These are phyloP conservation scores for Saguinus midas DNA, from an alignment of 2,113 vertebrate genomes.

Conservation along the genomic window DNA sequence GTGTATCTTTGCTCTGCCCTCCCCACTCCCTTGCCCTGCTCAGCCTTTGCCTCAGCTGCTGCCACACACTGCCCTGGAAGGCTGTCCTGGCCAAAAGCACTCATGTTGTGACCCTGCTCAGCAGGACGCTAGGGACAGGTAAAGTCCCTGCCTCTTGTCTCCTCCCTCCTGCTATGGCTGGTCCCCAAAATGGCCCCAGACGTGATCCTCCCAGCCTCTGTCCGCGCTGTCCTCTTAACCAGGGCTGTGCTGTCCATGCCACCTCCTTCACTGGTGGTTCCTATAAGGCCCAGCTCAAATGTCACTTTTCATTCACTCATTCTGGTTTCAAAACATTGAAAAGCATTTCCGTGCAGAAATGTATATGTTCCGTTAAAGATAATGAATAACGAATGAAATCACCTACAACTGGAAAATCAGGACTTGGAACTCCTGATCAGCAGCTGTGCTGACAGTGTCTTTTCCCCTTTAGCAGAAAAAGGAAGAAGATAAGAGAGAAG, in stretches of 20 bases:
- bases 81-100: not conserved
- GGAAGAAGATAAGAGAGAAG: not conserved
- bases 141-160: not conserved
- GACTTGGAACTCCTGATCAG: not conserved
- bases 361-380: not conserved
- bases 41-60: not conserved
- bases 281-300: not conserved
- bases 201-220: not conserved
- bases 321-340: not conserved
- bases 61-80: not conserved
- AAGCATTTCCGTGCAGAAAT: not conserved
- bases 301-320: not conserved
- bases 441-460: not conserved
- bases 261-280: not conserved
- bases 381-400: slow-evolving; percentile 27
- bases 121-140: not conserved
- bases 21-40: too few relatives aligned
- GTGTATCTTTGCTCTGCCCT: not conserved
- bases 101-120: not conserved
- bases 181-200: not conserved
- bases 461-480: not conserved
- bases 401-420: not conserved
- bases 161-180: not conserved
- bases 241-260: not conserved
- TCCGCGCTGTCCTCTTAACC: not conserved